Evolutionary conservation across 2,797 vertebrate species (phyloP), one percentile per base, ranked within the genome.

Genomic region (Malacoctenus gilli): DNA sequence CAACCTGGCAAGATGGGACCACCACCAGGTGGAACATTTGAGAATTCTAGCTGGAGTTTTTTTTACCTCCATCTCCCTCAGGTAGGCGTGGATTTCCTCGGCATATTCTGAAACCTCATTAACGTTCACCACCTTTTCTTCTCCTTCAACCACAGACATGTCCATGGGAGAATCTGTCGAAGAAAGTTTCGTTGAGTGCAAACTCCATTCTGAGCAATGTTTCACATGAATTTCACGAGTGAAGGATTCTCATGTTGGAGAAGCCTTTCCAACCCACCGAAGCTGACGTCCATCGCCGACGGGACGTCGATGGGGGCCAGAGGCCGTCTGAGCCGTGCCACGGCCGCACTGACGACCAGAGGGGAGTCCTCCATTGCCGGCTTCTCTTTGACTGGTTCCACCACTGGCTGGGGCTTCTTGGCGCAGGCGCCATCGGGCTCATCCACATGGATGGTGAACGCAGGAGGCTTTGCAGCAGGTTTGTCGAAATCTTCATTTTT

Each of bases 21-120:
- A n/a, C n/a, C n/a, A n/a, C n/a, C n/a, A n/a, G n/a, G n/a, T n/a
- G n/a, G n/a, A n/a, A n/a, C n/a, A n/a, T n/a, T n/a, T n/a, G n/a
- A n/a, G n/a, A n/a, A n/a, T n/a, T n/a, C n/a, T n/a, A n/a, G n/a
- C n/a, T n/a, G n/a, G n/a, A n/a, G n/a, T n/a, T n/a, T 36, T 39
- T 59, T 82, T 79, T 85, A 96, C 97, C 95, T 99, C 97, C 92
- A 98, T 94, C 69, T 97, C 93, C 72, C 95, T 90, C 22, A 99
- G 88, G 64, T 99, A 96, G 0, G 83, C 81, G 68, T 97, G 92
- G 84, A 98, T 98, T 74, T 98, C 95, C 0, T 78, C 80, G 44
- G 93, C 91, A 49, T 99, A 99, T 68, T 96, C 96, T 1, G 90
- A 89, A 3, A 94, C 93, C 0, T 94, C 90, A 18, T 94, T 95